Evolutionary conservation across 2,888 invertebrate species (phyloP), one percentile per base, ranked within the genome.

Genomic region (Phanerotoma sp.): DNA sequence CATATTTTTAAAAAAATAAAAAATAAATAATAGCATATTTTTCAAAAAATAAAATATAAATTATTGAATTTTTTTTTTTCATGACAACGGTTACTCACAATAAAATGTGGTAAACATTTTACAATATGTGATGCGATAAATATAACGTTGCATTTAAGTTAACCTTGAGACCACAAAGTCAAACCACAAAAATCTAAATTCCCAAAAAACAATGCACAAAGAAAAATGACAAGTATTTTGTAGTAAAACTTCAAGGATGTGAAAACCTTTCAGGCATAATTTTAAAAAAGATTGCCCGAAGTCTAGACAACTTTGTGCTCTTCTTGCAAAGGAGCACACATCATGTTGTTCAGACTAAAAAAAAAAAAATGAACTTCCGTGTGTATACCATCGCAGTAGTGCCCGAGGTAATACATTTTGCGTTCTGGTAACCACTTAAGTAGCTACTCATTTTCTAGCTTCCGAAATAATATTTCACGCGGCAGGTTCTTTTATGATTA

Each of bases 391-490:
- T 32, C 30, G 18, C 20, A 20, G 45, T 32, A 30, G 32, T 45
- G 28, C 25, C 25, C 9, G 7, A 25, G 25, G 25, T 25, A 25
- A 15, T 21, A 20, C 9, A 15, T 13, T 15, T 25, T 16, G 30
- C 28, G 44, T 33, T 13, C 11, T n/a, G 4, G 10, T 13, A 25
- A 25, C 25, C 25, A 9, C 25, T 25, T 25, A 25, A 40, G 38
- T 49, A 18, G 25, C 18, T 49, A 15, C 28, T 38, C 51, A 54
- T 49, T 44, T 25, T 25, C 25, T 25, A 25, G 20, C n/a, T 21
- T 66, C 71, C 66, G 67, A 68, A 69, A 64, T 66, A 63, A 70
- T 67, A 67, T 68, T 65, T 69, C 65, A 67, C 42, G 57, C 57
- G 62, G 64, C 57, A 56, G 54, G 45, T 28, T 18, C 37, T 41